Percentiles rank a stretch among this genome's conserved stretches.
These are phyloP conservation scores for Drosophila niveifrons DNA, from an alignment of 2,888 invertebrate species.

Conservation along the genomic window DNA sequence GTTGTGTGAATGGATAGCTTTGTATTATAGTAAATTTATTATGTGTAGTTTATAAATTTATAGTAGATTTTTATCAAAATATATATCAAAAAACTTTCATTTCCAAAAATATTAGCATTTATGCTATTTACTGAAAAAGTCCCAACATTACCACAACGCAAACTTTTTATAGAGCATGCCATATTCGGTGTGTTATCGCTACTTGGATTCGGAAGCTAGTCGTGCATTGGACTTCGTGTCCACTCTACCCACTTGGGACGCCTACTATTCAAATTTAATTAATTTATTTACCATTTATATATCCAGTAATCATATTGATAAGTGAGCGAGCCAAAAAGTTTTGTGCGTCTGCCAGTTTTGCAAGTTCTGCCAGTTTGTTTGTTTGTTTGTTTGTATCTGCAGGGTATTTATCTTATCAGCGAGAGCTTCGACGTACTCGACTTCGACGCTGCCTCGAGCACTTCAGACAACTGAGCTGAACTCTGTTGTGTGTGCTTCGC, in stretches of 20 bases:
- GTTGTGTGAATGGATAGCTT: no score
- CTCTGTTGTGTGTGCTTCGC: slow-evolving; percentile 30
- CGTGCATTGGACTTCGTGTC: slow-evolving; percentile 43
- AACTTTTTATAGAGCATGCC: slow-evolving; percentile 12
- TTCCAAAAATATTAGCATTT: no score
- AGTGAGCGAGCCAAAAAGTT: slow-evolving; percentile 45
- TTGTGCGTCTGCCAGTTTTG: slow-evolving; percentile 27
- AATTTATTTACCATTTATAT: slow-evolving; percentile 68
- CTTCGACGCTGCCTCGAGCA: slow-evolving; percentile 44
- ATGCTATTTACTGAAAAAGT: no score
- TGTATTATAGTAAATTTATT: no score
- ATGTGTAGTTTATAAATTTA: no score
- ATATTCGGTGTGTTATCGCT: slow-evolving; percentile 4
- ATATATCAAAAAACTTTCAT: no score
- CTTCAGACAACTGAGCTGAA: slow-evolving; percentile 48
- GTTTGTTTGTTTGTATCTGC: slow-evolving; percentile 39
- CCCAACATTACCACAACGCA: no score
- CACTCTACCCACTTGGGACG: slow-evolving; percentile 37
- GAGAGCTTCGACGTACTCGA: slow-evolving; percentile 38
- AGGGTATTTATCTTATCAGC: slow-evolving; percentile 62
- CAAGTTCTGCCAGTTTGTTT: slow-evolving; percentile 23
- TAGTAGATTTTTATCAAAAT: no score
- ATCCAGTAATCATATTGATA: slow-evolving; percentile 78
- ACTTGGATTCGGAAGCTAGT: slow-evolving; percentile 10
- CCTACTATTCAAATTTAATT: slow-evolving; percentile 77